Conservation (phyloP, 1,140 invertebrate genomes). For the Bombus soroeensis region DNA sequence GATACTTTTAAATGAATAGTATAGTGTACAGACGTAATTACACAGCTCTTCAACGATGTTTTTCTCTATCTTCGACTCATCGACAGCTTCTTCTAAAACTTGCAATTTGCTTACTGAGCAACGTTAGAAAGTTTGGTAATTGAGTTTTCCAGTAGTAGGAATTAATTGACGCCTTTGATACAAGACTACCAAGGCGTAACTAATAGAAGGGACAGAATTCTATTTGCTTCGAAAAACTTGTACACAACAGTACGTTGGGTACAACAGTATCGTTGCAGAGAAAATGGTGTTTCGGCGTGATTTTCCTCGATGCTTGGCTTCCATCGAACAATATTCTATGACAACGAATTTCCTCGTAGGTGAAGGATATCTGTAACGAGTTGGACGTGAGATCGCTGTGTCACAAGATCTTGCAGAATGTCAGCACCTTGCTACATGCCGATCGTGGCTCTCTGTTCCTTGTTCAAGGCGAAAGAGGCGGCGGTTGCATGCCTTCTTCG, state of each 20-base stretch:
- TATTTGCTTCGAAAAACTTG: too few relatives aligned
- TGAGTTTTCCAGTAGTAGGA: too few relatives aligned
- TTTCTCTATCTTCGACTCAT: not conserved
- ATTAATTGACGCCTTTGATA: too few relatives aligned
- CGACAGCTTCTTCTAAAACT: not conserved
- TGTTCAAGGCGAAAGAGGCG: constrained; percentile 90
- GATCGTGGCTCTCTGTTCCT: constrained; percentile 97
- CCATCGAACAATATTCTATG: not conserved
- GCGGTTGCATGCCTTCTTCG: constrained; percentile 72
- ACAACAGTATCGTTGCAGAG: too few relatives aligned
- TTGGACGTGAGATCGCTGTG: constrained; percentile 95
- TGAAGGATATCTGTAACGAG: constrained; percentile 98
- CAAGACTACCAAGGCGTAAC: too few relatives aligned
- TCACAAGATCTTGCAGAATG: constrained; percentile 98
- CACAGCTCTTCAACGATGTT: not conserved
- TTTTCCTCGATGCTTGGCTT: not conserved
- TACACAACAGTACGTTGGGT: too few relatives aligned
- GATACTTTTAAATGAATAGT: too few relatives aligned
- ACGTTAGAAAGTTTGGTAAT: not conserved
- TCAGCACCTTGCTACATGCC: constrained; percentile 94
- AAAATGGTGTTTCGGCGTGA: not conserved
- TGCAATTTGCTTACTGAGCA: not conserved
- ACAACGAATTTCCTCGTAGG: constrained; percentile 79
- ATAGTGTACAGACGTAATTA: not conserved
- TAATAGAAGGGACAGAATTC: too few relatives aligned